Evolutionary conservation across 2,797 vertebrate species (phyloP).

Genomic region (Rhabdomys pumilio): DNA sequence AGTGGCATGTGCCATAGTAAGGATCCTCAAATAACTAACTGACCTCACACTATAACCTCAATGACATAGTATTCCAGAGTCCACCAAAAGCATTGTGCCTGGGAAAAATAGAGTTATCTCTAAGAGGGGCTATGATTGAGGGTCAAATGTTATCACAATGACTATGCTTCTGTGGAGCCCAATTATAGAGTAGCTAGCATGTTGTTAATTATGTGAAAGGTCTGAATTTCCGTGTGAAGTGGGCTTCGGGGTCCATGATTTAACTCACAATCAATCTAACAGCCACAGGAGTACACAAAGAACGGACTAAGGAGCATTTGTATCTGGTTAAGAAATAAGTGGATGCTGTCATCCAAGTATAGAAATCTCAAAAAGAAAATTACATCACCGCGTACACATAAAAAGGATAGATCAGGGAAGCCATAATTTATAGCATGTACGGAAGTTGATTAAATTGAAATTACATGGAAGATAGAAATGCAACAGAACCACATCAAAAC

Average conservation of each 20-base stretch:
- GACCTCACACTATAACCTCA: not conserved
- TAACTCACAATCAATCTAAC: not conserved
- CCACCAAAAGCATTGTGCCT: not conserved
- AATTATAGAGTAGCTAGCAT: not conserved
- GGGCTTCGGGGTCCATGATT: not conserved
- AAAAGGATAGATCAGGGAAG: not conserved
- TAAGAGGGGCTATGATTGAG: not conserved
- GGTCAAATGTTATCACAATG: not conserved
- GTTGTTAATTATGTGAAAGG: not conserved
- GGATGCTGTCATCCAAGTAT: not conserved
- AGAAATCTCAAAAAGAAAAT: constrained; percentile 45
- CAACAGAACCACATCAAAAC: constrained; percentile 64
- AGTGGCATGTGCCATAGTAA: not conserved
- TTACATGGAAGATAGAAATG: constrained; percentile 12
- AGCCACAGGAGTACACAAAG: not conserved
- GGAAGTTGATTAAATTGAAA: constrained; percentile 57
- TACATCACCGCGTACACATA: constrained; percentile 56
- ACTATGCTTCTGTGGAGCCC: not conserved
- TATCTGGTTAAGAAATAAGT: constrained; percentile 44
- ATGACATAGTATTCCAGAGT: not conserved
- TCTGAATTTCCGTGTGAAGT: not conserved
- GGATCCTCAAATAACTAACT: not conserved
- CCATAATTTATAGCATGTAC: not conserved
- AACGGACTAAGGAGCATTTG: not conserved
- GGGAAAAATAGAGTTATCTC: not conserved